phyloP scores from a whole-genome alignment of 2,888 invertebrate genomes.

The Ophion obscuratus region DNA sequence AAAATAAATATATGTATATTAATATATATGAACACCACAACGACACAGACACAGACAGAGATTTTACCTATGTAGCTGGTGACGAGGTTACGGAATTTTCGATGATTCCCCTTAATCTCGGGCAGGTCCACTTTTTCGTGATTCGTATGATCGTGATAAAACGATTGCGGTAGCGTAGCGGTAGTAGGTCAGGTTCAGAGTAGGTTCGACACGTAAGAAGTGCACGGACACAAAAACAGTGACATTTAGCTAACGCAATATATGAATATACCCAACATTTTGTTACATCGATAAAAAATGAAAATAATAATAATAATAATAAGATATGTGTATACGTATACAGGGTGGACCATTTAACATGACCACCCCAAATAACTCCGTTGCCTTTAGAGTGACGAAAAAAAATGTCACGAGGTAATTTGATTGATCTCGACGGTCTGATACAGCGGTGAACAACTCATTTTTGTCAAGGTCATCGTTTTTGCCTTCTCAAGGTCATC shows the following conservation, averaged over 20 bases:
- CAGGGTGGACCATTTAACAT: background rate
- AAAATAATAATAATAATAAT: conserved; percentile 1
- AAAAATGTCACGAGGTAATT: no score
- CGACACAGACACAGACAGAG: conserved; percentile 78
- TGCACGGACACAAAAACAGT: conserved; percentile 84
- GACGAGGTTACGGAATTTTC: conserved; percentile 99
- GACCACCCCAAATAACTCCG: no score
- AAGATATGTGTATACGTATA: background rate
- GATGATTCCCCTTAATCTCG: conserved; percentile 99
- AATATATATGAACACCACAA: conserved; percentile 69
- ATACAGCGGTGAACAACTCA: no score
- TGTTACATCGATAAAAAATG: conserved; percentile 49
- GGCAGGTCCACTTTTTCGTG: conserved; percentile 95
- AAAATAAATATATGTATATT: conserved; percentile 54
- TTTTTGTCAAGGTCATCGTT: no score
- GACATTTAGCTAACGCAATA: conserved; percentile 80
- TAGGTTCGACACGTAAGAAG: conserved; percentile 83
- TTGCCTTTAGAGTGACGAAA: no score
- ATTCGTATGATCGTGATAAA: conserved; percentile 74
- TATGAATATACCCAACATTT: conserved; percentile 58
- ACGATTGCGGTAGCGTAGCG: conserved; percentile 78
- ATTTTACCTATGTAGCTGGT: conserved; percentile 99
- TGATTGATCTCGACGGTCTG: no score
- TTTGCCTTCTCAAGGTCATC: no score
- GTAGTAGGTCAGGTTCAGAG: conserved; percentile 79